phyloP scores from a whole-genome alignment of 2,888 invertebrate species.

The Rhagonycha lutea region DNA sequence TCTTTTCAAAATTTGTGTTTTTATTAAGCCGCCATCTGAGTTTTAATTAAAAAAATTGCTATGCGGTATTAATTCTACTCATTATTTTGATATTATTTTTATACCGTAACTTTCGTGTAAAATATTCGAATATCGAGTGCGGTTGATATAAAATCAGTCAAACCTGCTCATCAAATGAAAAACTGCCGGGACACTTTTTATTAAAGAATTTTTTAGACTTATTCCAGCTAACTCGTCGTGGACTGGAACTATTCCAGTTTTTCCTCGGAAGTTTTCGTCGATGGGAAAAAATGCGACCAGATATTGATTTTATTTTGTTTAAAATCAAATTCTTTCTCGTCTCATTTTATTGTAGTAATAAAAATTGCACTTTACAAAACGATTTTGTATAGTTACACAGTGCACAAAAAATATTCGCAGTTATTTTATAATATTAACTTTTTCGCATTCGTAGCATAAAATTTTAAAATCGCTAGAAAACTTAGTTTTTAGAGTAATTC shows the following conservation, averaged over 20 bases:
- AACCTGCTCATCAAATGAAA: constrained; percentile 49
- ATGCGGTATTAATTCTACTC: neutral
- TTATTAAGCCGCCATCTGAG: neutral
- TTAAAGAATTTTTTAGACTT: constrained; percentile 46
- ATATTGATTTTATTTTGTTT: constrained; percentile 31
- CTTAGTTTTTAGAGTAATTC: too few species aligned
- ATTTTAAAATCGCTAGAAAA: too few species aligned
- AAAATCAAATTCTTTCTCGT: constrained; percentile 22
- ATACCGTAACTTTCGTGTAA: neutral
- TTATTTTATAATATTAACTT: neutral
- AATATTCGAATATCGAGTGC: constrained; percentile 16
- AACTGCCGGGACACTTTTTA: constrained; percentile 52
- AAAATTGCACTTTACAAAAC: neutral
- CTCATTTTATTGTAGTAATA: neutral
- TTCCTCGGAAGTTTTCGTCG: constrained; percentile 50
- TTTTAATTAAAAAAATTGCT: neutral
- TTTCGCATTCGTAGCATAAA: neutral
- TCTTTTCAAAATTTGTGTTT: neutral
- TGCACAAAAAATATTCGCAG: neutral
- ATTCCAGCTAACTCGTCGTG: constrained; percentile 47
- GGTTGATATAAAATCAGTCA: constrained; percentile 50
- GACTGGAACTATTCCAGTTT: constrained; percentile 48
- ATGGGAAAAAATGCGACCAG: constrained; percentile 44
- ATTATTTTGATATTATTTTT: neutral
- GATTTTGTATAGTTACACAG: neutral